Percentiles rank a stretch among this genome's conserved stretches.
Conservation (phyloP, 1,140 invertebrate genomes). For the Muscidifurax raptorellus region DNA sequence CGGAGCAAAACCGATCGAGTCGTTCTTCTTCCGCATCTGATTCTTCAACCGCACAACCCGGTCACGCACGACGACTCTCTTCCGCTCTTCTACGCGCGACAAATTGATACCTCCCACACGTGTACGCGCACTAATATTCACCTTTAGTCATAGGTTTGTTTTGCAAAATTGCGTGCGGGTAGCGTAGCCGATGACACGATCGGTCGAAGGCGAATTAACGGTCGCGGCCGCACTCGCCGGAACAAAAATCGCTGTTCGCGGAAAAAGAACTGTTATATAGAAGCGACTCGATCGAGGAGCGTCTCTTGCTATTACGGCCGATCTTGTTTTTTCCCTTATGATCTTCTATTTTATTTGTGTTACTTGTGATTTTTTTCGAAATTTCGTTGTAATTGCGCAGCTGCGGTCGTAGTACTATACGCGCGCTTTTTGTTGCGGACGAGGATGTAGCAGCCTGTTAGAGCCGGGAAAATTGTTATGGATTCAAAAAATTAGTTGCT, state of each 20-base stretch:
- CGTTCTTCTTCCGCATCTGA: no score
- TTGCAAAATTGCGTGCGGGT: neutral
- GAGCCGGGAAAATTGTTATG: neutral
- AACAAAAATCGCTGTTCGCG: neutral
- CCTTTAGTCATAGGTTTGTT: neutral
- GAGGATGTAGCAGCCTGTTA: neutral
- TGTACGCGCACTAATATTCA: neutral
- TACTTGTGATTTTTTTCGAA: neutral
- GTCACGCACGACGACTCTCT: no score
- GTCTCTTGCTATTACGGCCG: neutral
- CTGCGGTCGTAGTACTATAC: no score
- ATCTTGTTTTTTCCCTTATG: neutral
- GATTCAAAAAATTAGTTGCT: neutral
- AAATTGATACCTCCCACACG: constrained; percentile 2
- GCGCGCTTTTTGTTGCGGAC: neutral
- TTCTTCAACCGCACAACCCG: no score
- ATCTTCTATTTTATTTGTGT: no score
- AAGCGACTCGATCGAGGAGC: neutral
- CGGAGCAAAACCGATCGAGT: no score
- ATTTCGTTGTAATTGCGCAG: neutral
- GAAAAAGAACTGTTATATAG: constrained; percentile 3
- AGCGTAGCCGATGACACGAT: neutral
- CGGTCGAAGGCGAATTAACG: neutral
- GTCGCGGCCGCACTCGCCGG: neutral
- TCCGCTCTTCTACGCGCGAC: neutral